These are phyloP conservation scores for Sibirionetta formosa DNA, from an alignment of 2,797 vertebrate species.

Conservation along the genomic window DNA sequence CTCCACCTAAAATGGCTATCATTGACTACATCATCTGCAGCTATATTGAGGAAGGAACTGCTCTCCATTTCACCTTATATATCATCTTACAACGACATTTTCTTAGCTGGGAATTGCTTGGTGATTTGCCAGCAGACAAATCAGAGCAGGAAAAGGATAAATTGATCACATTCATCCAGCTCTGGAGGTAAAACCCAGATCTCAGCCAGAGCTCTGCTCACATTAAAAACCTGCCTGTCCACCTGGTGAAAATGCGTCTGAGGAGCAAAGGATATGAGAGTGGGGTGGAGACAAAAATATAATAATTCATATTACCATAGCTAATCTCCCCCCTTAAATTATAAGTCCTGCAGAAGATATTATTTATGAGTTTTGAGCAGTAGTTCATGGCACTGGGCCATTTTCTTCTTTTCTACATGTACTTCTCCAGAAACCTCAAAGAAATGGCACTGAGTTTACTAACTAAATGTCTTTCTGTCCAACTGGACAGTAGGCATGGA, in stretches of 20 bases:
- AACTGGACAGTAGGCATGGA: not conserved
- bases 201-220: conserved; percentile 1
- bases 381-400: not conserved
- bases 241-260: conserved; percentile 39
- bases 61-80: conserved; percentile 38
- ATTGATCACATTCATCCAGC: conserved; percentile 63
- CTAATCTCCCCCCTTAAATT: conserved; percentile 41
- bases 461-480: not conserved
- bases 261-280: conserved; percentile 34
- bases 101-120: conserved; percentile 70
- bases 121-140: conserved; percentile 68
- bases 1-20: conserved; percentile 23
- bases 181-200: conserved; percentile 18
- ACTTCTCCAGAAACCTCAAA: conserved; percentile 36
- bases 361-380: conserved; percentile 49
- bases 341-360: not conserved
- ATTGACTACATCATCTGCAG: conserved; percentile 38
- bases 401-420: conserved; percentile 28
- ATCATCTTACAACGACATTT: conserved; percentile 36
- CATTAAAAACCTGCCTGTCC: conserved; percentile 48
- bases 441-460: conserved; percentile 19
- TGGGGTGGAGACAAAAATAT: conserved; percentile 32
- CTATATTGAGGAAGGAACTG: conserved; percentile 54
- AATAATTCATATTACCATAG: conserved; percentile 24
- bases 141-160: conserved; percentile 55